Evolutionary conservation across 2,888 invertebrate species (phyloP), one percentile per base, ranked within the genome.

Genomic region (Nemapogon koenigi): DNA sequence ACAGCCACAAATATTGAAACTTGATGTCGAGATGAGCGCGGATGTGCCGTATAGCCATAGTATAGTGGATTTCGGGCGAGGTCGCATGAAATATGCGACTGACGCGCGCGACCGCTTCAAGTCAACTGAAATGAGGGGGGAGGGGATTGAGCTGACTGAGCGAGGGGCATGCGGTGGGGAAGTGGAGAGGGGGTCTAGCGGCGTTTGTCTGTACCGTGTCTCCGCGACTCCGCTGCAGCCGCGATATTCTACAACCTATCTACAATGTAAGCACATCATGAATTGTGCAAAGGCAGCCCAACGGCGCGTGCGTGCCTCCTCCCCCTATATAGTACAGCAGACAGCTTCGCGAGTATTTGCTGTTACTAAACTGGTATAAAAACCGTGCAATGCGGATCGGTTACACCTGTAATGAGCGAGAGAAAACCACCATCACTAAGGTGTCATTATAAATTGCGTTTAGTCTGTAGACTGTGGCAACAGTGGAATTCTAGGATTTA

Each of bases 11-110:
- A 68, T 71, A 75, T 47, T 69, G 63, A 58, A 75, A 76, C 61
- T 70, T 66, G 67, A 63, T 70, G 66, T 64, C 68, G 63, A 66
- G 63, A 61, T 66, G 70, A 60, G 66, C 65, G 67, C 71, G 70
- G 57, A 62, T 75, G 62, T 75, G 67, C 55, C 66, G 66, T 76
- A 71, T 72, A 75, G 75, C 78, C 78, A 78, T 78, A 78, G 72
- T 76, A 75, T 64, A 64, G 53, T 55, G 57, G 57, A 63, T 44
- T 51, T 47, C 52, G 50, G 62, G 61, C 71, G 63, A 49, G 46
- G 75, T 69, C 76, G 76, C 75, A 76, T 71, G 17, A 52, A 62
- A 50, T 49, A 73, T 72, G 76, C 76, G 76, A 78, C 76, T 57
- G 45, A 52, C 67, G 55, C 70, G 68, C 72, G 72, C 75, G 75